Evolutionary conservation across 1,140 invertebrate genomes (phyloP).

Genomic region (Mesaphorura yosii): DNA sequence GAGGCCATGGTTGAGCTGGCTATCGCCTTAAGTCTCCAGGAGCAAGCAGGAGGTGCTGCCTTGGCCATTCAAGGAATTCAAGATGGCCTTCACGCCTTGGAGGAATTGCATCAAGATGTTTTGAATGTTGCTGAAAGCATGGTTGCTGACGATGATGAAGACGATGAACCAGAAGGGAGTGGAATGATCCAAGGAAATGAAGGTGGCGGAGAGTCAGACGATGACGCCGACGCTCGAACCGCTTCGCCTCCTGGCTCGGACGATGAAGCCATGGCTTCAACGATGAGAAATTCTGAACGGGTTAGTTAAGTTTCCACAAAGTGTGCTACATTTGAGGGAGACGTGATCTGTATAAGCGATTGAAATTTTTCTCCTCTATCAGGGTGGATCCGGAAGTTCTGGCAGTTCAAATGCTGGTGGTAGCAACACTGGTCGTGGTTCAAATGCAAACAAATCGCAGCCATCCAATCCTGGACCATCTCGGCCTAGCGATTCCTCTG

Average conservation of each 20-base stretch:
- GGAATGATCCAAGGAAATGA: neutral
- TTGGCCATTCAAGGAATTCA: constrained; percentile 42
- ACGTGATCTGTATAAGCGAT: too few relatives aligned
- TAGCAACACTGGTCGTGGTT: constrained; percentile 13
- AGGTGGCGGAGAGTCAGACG: constrained; percentile 40
- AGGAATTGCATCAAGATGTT: constrained; percentile 33
- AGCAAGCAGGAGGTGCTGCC: constrained; percentile 43
- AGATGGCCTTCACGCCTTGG: constrained; percentile 41
- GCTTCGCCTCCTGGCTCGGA: constrained; percentile 76
- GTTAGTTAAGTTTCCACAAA: constrained; percentile 34
- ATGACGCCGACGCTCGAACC: constrained; percentile 62
- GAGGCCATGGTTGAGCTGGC: constrained; percentile 93
- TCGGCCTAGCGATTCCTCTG: too few relatives aligned
- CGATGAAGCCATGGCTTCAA: constrained; percentile 89
- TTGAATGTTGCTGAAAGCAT: constrained; percentile 3
- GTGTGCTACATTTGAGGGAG: too few relatives aligned
- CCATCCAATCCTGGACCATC: too few relatives aligned
- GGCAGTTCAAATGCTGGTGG: constrained; percentile 28
- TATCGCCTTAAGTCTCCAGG: constrained; percentile 85
- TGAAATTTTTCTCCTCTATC: neutral
- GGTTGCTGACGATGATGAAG: neutral
- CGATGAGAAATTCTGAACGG: constrained; percentile 74
- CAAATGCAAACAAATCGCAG: constrained; percentile 3
- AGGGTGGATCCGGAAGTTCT: constrained; percentile 30
- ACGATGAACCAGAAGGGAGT: neutral